These are phyloP conservation scores for Liparis tanakae DNA, from an alignment of 2,797 vertebrate genomes.

Conservation along the genomic window DNA sequence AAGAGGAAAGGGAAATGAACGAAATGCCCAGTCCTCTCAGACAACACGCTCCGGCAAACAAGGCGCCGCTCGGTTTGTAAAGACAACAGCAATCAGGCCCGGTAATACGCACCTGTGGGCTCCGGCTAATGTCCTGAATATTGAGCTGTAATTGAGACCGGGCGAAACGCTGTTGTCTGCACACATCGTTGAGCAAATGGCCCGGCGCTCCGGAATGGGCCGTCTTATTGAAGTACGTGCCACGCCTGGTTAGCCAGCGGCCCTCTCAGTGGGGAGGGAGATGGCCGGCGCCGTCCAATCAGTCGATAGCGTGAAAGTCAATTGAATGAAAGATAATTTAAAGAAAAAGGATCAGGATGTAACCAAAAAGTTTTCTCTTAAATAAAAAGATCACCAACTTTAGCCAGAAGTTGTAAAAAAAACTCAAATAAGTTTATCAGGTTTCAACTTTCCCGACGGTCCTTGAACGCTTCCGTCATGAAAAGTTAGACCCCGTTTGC, in stretches of 20 bases:
- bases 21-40: conserved; percentile 31
- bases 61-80: conserved; percentile 19
- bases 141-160: conserved; percentile 37
- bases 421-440: too few relatives aligned
- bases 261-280: conserved; percentile 27
- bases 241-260: conserved; percentile 47
- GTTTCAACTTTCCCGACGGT: background rate
- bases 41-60: conserved; percentile 18
- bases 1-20: conserved; percentile 21
- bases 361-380: background rate
- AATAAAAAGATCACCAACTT: too few relatives aligned
- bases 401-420: background rate
- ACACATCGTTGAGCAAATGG: conserved; percentile 57
- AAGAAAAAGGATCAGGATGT: background rate
- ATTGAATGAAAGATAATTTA: background rate
- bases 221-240: conserved; percentile 43
- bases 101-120: conserved; percentile 41
- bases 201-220: conserved; percentile 30
- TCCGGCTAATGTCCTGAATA: conserved; percentile 32
- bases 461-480: background rate
- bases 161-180: conserved; percentile 31
- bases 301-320: conserved; percentile 26
- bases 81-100: conserved; percentile 13
- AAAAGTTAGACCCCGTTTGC: too few relatives aligned
- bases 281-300: conserved; percentile 20